Evolutionary conservation across 2,888 invertebrate genomes (phyloP).

Genomic region (Leucophora obtusa): DNA sequence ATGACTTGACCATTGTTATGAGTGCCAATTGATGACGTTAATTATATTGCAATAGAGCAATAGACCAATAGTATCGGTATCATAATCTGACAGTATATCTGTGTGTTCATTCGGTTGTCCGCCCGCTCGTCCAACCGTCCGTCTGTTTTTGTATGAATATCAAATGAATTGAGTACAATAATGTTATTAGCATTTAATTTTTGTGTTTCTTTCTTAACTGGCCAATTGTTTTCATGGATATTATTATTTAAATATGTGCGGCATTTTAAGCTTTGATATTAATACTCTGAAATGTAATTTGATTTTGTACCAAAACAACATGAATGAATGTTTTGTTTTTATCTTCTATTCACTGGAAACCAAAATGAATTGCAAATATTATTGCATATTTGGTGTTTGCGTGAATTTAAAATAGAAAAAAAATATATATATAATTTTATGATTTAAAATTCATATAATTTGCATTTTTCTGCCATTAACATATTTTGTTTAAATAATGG

Average conservation of each 20-base stretch:
- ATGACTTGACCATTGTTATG: constrained; percentile 46
- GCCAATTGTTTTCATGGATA: constrained; percentile 58
- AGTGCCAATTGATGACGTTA: constrained; percentile 60
- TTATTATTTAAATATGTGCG: constrained; percentile 54
- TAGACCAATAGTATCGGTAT: not conserved
- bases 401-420: constrained; percentile 17
- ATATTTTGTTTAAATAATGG: constrained; percentile 25
- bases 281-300: constrained; percentile 44
- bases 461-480: constrained; percentile 62
- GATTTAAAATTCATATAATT: constrained; percentile 62
- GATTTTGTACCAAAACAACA: constrained; percentile 8
- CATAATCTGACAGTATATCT: not conserved
- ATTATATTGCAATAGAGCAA: constrained; percentile 54
- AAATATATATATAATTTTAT: constrained; percentile 56
- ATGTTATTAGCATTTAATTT: constrained; percentile 64
- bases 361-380: constrained; percentile 57
- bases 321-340: not conserved
- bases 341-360: constrained; percentile 26
- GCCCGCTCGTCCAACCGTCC: not conserved
- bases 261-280: constrained; percentile 61
- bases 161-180: constrained; percentile 57
- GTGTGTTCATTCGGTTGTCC: constrained; percentile 1
- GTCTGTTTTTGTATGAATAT: constrained; percentile 22
- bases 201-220: constrained; percentile 43
- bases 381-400: constrained; percentile 32